Percentiles rank a stretch among this genome's conserved stretches.
Evolutionary conservation across 2,113 vertebrate species (phyloP).

Genomic region (Cyprinodon variegatus): DNA sequence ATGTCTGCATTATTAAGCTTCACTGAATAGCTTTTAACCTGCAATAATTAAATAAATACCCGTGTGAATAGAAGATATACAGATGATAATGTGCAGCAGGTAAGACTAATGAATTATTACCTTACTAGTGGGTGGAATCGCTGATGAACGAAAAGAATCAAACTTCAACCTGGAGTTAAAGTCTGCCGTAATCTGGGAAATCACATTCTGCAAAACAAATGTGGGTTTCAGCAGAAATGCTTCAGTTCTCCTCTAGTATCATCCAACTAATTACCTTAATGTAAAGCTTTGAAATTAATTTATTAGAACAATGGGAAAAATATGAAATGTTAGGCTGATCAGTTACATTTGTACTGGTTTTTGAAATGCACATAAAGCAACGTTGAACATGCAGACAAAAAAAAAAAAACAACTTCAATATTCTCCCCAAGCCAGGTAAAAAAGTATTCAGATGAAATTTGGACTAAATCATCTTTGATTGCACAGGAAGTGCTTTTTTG

Average conservation of each 20-base stretch:
- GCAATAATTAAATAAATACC: conserved; percentile 13
- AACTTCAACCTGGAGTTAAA: conserved; percentile 72
- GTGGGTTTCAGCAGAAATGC: neutral
- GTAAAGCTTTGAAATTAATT: neutral
- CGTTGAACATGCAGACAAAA: no score
- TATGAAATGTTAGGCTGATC: neutral
- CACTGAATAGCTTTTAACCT: conserved; percentile 81
- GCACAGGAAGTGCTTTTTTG: no score
- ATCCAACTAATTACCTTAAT: neutral
- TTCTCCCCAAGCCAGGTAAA: no score
- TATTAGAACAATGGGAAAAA: neutral
- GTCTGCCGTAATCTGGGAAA: conserved; percentile 72
- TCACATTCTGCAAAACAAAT: conserved; percentile 60
- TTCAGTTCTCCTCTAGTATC: neutral
- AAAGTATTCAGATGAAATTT: no score
- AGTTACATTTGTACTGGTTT: no score
- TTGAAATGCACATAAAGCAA: no score
- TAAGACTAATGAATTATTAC: conserved; percentile 14
- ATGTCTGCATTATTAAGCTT: conserved; percentile 90
- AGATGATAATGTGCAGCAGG: neutral
- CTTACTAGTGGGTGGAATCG: conserved; percentile 59
- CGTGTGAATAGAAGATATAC: neutral
- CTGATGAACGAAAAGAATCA: conserved; percentile 49
- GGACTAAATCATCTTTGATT: no score
- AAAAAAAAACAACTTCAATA: no score